A percentile compares a stretch with the other conserved stretches of the same genome.
These are phyloP conservation scores for Acropternis orthonyx DNA, from an alignment of 2,797 vertebrate species.

Conservation along the genomic window DNA sequence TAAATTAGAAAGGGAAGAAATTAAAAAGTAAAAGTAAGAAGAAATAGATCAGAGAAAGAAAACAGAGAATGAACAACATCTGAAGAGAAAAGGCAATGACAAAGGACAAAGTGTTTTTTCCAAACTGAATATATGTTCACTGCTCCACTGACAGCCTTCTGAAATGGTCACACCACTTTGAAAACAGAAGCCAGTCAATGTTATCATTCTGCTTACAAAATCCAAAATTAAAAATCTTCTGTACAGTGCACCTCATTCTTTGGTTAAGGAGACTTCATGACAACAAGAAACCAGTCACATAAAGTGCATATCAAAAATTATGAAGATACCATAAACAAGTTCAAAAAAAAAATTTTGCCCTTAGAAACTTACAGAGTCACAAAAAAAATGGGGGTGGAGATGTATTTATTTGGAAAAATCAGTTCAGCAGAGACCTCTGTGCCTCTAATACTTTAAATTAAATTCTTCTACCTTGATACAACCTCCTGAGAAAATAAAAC, in stretches of 20 bases:
- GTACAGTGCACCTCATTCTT: background rate
- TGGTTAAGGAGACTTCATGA: background rate
- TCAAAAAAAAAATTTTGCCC: background rate
- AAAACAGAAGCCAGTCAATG: background rate
- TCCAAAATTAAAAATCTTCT: background rate
- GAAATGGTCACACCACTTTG: background rate
- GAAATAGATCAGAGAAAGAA: background rate
- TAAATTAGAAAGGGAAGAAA: background rate
- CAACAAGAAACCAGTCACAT: background rate
- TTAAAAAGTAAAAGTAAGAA: background rate
- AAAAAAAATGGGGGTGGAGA: background rate
- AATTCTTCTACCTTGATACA: background rate
- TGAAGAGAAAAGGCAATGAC: background rate
- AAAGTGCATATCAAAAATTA: background rate
- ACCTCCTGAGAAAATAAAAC: background rate
- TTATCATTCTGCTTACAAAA: background rate
- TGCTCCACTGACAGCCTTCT: background rate
- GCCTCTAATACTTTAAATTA: background rate
- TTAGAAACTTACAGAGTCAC: background rate
- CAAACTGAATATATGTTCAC: background rate
- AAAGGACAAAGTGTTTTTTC: background rate
- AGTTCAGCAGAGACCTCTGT: background rate
- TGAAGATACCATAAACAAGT: background rate
- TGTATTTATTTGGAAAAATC: background rate
- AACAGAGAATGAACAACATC: background rate